Evolutionary conservation across 1,140 invertebrate species (phyloP), one percentile per base, ranked within the genome.

Genomic region (Hyphantria cunea): DNA sequence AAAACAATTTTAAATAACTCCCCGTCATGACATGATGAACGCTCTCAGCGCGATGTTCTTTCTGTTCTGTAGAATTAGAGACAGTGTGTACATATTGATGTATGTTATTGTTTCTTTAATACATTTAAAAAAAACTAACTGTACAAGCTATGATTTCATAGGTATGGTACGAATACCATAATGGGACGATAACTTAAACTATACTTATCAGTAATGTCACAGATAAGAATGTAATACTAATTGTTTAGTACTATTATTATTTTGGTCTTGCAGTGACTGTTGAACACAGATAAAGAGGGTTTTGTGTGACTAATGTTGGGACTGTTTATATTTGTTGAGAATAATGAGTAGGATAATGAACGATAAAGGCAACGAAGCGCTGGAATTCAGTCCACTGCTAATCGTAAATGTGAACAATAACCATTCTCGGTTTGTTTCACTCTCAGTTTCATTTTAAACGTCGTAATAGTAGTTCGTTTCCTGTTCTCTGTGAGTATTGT

Each of bases 1-100:
- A 75, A 76, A 77, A 82, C 80, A 76, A 78, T 84, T 84, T 70
- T 72, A 73, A 79, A 76, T 78, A 82, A 78, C 78, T 76, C 65
- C 45, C 45, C 68, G 52, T 62, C 74, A 68, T 58, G 56, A 51
- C 48, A 60, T 68, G 70, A 76, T 62, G 62, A 58, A 74, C 68
- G 69, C 63, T 58, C 48, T 55, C 31, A 54, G 49, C 42, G 39
- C 48, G 64, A 39, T 37, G 48, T 60, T 42, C 47, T 37, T 14
- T 39, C n/a, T 34, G 33, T 10, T 34, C 6, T 44, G 37, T 42
- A 41, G 49, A 49, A 58, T 65, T 12, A 47, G 58, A 49, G 39
- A 58, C 56, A 62, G 64, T 50, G 49, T 66, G 47, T 25, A 25
- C 17, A 25, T 52, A 53, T 48, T 61, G 42, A 45, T 68, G 66